These are phyloP conservation scores for Cephalopterus ornatus DNA, from an alignment of 2,113 vertebrate species.

Conservation along the genomic window DNA sequence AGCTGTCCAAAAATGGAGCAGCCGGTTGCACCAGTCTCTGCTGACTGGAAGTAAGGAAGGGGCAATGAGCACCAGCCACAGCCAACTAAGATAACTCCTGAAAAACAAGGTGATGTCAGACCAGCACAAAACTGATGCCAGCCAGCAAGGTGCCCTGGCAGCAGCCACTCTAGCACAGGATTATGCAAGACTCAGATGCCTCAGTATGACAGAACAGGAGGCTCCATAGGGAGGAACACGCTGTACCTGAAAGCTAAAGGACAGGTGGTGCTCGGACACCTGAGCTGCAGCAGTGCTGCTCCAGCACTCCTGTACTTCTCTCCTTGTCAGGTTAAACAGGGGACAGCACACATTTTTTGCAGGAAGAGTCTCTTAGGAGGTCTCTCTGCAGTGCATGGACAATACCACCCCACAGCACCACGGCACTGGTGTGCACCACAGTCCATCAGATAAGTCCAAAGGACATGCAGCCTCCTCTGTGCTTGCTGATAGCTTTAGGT, in stretches of 20 bases:
- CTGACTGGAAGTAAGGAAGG: not conserved
- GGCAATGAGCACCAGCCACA: not conserved
- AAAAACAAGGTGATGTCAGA: conserved; percentile 32
- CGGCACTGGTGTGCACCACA: no score
- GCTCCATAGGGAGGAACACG: not conserved
- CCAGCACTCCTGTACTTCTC: not conserved
- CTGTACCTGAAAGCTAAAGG: not conserved
- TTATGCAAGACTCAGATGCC: not conserved
- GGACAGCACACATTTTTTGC: not conserved
- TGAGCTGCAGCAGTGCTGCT: not conserved
- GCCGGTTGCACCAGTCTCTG: not conserved
- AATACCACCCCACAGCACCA: not conserved
- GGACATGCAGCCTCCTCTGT: not conserved
- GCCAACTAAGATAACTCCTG: not conserved
- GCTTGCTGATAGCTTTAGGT: not conserved
- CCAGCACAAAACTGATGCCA: not conserved
- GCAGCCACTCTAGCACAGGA: not conserved
- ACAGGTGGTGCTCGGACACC: not conserved
- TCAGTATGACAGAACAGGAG: not conserved
- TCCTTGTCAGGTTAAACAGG: not conserved
- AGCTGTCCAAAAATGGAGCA: not conserved
- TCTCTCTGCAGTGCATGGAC: not conserved
- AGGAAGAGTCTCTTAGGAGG: not conserved
- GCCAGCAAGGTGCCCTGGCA: not conserved
- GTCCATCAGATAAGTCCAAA: not conserved